phyloP scores from a whole-genome alignment of 2,113 vertebrate genomes.

The Perognathus longimembris region DNA sequence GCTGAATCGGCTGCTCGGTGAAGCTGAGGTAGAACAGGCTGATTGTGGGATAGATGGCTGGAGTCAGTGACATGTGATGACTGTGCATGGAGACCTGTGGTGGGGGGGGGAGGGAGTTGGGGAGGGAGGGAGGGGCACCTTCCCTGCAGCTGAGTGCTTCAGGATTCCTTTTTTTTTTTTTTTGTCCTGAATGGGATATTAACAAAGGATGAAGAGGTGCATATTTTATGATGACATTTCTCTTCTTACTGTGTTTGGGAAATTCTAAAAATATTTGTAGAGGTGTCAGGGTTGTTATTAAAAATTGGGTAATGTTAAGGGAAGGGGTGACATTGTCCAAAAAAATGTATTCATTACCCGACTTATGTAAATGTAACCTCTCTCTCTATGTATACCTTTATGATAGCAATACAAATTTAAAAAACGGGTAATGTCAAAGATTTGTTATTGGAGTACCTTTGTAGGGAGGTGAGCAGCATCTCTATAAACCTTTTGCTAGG shows the following conservation, averaged over 20 bases:
- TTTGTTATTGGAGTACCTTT: background rate
- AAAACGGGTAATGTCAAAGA: background rate
- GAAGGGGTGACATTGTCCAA: too few species aligned
- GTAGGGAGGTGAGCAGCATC: rapidly evolving
- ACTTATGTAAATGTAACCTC: too few species aligned
- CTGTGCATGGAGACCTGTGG: too few species aligned
- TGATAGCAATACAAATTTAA: background rate
- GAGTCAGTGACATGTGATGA: too few species aligned
- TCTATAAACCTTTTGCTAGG: background rate
- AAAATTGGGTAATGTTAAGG: too few species aligned
- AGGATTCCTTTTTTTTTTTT: background rate
- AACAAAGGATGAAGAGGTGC: background rate
- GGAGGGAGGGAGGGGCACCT: too few species aligned
- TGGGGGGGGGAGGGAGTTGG: too few species aligned
- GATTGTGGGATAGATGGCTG: too few species aligned
- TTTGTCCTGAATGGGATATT: background rate
- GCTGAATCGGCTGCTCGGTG: too few species aligned
- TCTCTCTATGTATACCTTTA: too few species aligned
- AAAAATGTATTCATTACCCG: too few species aligned
- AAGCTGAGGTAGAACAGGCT: too few species aligned
- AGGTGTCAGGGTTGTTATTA: background rate
- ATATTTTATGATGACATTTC: background rate
- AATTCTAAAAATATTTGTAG: background rate
- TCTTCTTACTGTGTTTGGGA: background rate
- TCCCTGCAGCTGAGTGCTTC: background rate